Conservation (phyloP, 2,113 vertebrate species). For the Cyprinodon variegatus region DNA sequence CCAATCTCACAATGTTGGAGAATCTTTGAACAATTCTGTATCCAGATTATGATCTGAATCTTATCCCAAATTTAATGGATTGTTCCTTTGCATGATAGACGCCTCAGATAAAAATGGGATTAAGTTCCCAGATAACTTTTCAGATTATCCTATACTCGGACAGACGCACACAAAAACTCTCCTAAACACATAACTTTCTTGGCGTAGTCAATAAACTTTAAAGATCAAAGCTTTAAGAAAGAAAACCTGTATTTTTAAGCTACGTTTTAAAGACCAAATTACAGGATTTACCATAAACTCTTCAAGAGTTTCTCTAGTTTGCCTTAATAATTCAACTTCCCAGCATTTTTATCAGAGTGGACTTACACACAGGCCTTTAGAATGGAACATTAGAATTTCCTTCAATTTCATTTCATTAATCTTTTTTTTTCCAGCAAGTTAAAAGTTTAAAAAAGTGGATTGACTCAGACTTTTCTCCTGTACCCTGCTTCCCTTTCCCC, state of each 20-base stretch:
- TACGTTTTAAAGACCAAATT: neutral
- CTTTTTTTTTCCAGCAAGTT: too few species aligned
- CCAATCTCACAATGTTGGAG: too few species aligned
- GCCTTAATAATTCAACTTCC: constrained; percentile 29
- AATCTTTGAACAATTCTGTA: too few species aligned
- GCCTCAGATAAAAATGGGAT: too few species aligned
- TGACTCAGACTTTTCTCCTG: constrained; percentile 51
- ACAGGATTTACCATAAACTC: neutral
- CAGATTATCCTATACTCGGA: too few species aligned
- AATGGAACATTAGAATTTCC: neutral
- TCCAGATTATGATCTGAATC: too few species aligned
- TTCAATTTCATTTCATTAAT: constrained; percentile 10
- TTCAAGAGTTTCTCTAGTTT: neutral
- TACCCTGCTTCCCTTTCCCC: constrained; percentile 5
- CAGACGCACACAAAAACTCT: too few species aligned
- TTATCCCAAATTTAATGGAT: too few species aligned
- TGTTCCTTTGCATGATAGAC: too few species aligned
- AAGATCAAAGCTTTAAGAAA: neutral
- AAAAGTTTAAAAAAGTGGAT: constrained; percentile 18
- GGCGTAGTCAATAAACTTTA: neutral
- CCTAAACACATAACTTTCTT: too few species aligned
- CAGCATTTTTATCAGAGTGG: constrained; percentile 26
- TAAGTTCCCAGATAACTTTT: too few species aligned
- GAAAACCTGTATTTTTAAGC: neutral
- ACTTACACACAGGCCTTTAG: constrained; percentile 12